Evolutionary conservation across 2,113 vertebrate genomes (phyloP).

Genomic region (Pelmatolapia mariae): DNA sequence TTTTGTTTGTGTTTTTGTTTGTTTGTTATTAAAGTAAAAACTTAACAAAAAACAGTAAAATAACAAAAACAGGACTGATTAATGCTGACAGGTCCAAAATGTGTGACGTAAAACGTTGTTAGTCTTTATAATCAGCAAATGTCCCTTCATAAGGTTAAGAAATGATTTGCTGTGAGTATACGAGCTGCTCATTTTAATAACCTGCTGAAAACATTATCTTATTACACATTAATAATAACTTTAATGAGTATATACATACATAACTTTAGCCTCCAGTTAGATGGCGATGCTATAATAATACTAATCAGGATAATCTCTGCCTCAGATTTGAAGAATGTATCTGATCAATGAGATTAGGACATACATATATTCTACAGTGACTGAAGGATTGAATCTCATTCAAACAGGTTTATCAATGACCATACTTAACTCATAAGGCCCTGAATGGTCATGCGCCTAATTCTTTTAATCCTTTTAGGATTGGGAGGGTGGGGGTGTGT

Average conservation of each 20-base stretch:
- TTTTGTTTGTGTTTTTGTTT: background rate
- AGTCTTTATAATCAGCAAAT: background rate
- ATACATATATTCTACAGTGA: background rate
- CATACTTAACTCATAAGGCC: background rate
- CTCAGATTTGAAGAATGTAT: background rate
- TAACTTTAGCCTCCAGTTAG: background rate
- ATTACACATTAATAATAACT: background rate
- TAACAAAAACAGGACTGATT: background rate
- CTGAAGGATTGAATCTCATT: background rate
- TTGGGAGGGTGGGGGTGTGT: background rate
- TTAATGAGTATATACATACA: background rate
- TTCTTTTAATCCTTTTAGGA: constrained; percentile 1
- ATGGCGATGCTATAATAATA: background rate
- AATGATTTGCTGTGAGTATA: background rate
- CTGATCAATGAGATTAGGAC: background rate
- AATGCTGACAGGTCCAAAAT: background rate
- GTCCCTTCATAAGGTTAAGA: background rate
- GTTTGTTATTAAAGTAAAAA: background rate
- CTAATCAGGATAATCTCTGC: background rate
- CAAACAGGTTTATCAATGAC: background rate
- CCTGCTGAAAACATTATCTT: background rate
- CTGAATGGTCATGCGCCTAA: background rate
- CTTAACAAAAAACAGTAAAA: background rate
- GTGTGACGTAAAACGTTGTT: background rate
- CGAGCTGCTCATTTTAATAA: background rate